These are phyloP conservation scores for Petrophora chlorosata DNA, from an alignment of 2,888 invertebrate genomes.

Conservation along the genomic window DNA sequence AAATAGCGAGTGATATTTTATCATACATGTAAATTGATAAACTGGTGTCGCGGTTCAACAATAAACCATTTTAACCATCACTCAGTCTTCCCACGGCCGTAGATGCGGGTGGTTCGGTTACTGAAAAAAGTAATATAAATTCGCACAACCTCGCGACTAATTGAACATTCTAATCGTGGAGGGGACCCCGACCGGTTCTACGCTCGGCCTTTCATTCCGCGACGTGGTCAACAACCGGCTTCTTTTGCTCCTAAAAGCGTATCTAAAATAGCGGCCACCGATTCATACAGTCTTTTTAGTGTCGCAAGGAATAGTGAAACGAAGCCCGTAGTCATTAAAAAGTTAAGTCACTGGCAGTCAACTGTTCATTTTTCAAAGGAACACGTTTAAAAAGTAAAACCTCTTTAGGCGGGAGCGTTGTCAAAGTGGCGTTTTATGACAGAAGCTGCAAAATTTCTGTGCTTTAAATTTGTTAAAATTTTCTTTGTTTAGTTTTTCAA, in stretches of 20 bases:
- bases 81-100: conserved; percentile 36
- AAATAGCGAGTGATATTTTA: conserved; percentile 28
- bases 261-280: conserved; percentile 36
- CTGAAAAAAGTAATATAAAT: conserved; percentile 38
- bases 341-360: conserved; percentile 30
- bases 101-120: conserved; percentile 31
- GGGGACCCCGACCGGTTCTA: conserved; percentile 46
- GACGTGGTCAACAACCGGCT: conserved; percentile 42
- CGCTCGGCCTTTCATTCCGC: conserved; percentile 42
- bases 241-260: conserved; percentile 35
- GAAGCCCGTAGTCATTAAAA: conserved; percentile 22
- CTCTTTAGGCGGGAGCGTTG: conserved; percentile 22
- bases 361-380: conserved; percentile 27
- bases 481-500: too few relatives aligned
- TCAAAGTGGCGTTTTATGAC: conserved; percentile 25
- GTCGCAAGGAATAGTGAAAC: conserved; percentile 15
- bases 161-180: conserved; percentile 33
- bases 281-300: conserved; percentile 20
- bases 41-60: conserved; percentile 9
- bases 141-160: conserved; percentile 5
- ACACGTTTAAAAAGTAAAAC: conserved; percentile 11
- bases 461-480: not conserved
- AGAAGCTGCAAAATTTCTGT: conserved; percentile 3
- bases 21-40: conserved; percentile 42
- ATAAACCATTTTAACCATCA: conserved; percentile 32